Conservation (phyloP, 2,797 vertebrate genomes). For the Macrochelys suwanniensis region DNA sequence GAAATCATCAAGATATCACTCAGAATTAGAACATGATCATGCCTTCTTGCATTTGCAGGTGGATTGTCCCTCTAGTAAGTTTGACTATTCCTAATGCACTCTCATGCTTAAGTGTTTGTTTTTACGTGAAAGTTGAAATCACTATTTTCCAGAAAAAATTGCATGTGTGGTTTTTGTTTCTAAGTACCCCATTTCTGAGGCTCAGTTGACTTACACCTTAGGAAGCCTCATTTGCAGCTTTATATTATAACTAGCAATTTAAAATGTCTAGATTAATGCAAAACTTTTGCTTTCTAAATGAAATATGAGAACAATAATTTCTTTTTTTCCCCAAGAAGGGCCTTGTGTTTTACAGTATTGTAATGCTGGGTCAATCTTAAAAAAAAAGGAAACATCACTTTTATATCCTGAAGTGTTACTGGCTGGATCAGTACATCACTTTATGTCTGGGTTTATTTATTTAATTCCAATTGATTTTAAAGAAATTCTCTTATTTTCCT, state of each 20-base stretch:
- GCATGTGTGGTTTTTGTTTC: slow-evolving; percentile 64
- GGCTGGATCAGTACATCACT: slow-evolving; percentile 91
- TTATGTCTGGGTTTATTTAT: slow-evolving; percentile 84
- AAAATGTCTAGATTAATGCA: slow-evolving; percentile 42
- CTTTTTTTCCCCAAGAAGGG: slow-evolving; percentile 40
- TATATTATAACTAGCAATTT: slow-evolving; percentile 48
- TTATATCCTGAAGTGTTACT: slow-evolving; percentile 84
- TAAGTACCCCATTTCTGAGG: slow-evolving; percentile 47
- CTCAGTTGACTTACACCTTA: slow-evolving; percentile 51
- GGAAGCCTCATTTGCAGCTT: slow-evolving; percentile 68
- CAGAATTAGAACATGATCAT: slow-evolving; percentile 48
- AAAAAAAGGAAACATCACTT: slow-evolving; percentile 67
- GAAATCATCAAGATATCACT: slow-evolving; percentile 50
- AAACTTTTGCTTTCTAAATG: slow-evolving; percentile 47
- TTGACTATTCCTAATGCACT: slow-evolving; percentile 63
- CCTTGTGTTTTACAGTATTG: slow-evolving; percentile 52
- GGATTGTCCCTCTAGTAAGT: slow-evolving; percentile 52
- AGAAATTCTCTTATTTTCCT: slow-evolving; percentile 59
- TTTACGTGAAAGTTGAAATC: slow-evolving; percentile 62
- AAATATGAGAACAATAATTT: slow-evolving; percentile 61
- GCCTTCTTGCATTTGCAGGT: slow-evolving; percentile 52
- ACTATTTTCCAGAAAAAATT: slow-evolving; percentile 57
- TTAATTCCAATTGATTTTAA: slow-evolving; percentile 74
- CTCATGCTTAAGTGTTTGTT: background rate
- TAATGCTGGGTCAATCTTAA: slow-evolving; percentile 57